phyloP scores from a whole-genome alignment of 2,888 invertebrate genomes.

The Catocala fraxini region DNA sequence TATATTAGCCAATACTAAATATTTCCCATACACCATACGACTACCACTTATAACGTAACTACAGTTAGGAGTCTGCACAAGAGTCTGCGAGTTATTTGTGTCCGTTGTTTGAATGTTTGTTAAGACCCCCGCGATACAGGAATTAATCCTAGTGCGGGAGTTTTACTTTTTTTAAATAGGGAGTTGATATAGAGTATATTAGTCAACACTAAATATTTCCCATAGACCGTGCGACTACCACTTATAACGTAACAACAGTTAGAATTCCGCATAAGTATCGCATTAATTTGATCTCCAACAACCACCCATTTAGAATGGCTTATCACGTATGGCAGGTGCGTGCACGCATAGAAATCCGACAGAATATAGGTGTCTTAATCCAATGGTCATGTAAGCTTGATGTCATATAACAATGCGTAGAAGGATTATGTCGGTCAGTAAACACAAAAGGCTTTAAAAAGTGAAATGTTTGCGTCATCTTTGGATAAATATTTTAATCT shows the following conservation, averaged over 20 bases:
- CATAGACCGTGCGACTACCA: conserved; percentile 26
- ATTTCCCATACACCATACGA: conserved; percentile 28
- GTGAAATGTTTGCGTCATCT: background rate
- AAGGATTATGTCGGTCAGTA: background rate
- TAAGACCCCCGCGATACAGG: no score
- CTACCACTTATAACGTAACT: conserved; percentile 23
- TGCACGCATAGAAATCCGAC: conserved; percentile 43
- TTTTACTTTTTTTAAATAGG: no score
- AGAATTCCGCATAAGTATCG: conserved; percentile 18
- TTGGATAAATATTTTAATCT: no score
- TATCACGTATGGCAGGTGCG: conserved; percentile 38
- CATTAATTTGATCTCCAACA: conserved; percentile 48
- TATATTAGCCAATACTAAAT: conserved; percentile 5
- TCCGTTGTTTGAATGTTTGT: no score
- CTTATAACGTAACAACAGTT: conserved; percentile 29
- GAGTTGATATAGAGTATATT: no score
- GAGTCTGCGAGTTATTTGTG: no score
- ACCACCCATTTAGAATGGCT: conserved; percentile 36
- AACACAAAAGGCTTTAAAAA: background rate
- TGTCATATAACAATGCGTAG: conserved; percentile 1
- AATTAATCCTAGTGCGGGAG: no score
- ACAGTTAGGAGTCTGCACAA: no score
- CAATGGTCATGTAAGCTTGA: background rate
- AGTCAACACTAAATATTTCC: conserved; percentile 17
- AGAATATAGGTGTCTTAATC: conserved; percentile 34